Conservation (phyloP, 2,797 vertebrate species). For the Sebastes nivosus region DNA sequence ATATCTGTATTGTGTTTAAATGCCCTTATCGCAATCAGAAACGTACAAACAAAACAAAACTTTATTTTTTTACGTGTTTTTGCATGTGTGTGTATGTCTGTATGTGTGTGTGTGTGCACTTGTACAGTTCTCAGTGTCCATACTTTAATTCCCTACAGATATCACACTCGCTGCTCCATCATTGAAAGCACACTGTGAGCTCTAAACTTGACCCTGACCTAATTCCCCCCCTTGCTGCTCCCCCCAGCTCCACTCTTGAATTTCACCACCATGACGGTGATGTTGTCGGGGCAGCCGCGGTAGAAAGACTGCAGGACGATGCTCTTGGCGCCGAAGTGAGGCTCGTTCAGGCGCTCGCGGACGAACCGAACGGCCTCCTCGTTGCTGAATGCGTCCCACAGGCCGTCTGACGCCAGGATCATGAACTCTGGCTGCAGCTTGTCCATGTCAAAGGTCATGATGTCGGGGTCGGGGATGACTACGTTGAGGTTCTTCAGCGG, state of each 20-base stretch:
- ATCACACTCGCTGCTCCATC: conserved; percentile 8
- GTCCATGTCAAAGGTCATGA: conserved; percentile 97
- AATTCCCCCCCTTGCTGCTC: conserved; percentile 69
- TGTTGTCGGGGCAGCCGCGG: conserved; percentile 97
- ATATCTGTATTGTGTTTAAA: conserved; percentile 43
- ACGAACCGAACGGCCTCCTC: conserved; percentile 97
- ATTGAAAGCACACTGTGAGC: conserved; percentile 21
- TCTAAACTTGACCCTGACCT: conserved; percentile 8
- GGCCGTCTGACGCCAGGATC: conserved; percentile 96
- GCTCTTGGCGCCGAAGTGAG: conserved; percentile 97
- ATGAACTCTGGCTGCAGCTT: conserved; percentile 99
- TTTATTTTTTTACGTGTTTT: conserved; percentile 1
- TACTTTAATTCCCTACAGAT: neutral
- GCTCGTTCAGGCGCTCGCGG: conserved; percentile 96
- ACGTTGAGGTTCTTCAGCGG: conserved; percentile 98
- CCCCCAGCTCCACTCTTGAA: conserved; percentile 91
- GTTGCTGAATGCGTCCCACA: conserved; percentile 99
- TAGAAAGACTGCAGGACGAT: conserved; percentile 98
- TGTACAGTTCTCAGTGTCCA: conserved; percentile 29
- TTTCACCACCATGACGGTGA: conserved; percentile 99
- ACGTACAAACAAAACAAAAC: conserved; percentile 18
- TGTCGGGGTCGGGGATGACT: conserved; percentile 95
- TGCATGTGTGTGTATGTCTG: conserved; percentile 8
- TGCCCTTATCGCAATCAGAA: conserved; percentile 30
- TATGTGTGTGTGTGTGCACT: conserved; percentile 1